Base-by-base conservation (phyloP, 1,140 invertebrate genomes). In the Elymnias hypermnestra region DNA sequence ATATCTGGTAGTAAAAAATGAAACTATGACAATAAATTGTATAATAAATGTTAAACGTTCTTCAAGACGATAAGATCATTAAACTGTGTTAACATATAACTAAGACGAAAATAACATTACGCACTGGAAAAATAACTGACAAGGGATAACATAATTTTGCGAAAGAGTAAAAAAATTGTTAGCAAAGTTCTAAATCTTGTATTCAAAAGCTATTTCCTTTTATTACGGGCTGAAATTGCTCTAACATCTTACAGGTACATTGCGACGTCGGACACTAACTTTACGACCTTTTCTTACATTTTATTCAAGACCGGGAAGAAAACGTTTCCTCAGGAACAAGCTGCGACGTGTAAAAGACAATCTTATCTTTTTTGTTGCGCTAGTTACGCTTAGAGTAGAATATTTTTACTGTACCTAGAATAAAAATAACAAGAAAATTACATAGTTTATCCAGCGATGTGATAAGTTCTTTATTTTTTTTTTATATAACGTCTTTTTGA, bases 281-380 rank as follows among this genome's bases (percentile, higher is more conserved):
- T 36, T 36, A 36, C 33, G 33, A 36, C n/a, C 33, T 36, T 36
- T 47, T 54, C n/a, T 51, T 25, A 40, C n/a, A 48, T 48, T 47
- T 53, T 42, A 42, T 43, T 38, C 18, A 43, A 25, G 43, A 45
- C 19, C 25, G 38, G 43, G 35, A 38, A 46, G 35, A 22, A 46
- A 46, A 22, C 25, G 25, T 29, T 38, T 46, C 38, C 25, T 21
- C 7, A 38, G 8, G 7, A 46, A 19, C 23, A 45, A 26, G 38
- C 18, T 36, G 33, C 13, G 22, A 45, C 42, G 12, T 38, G 35
- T 43, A 43, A 43, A 26, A 43, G 41, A 33, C 41, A 43, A 35
- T 35, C 31, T 43, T 43, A 35, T 43, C 40, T 29, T 15, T 33
- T 33, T 18, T 18, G n/a, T 33, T 13, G 22, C 40, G 26, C 15